Conservation (phyloP, 2,113 vertebrate species). For the Setophaga coronata region DNA sequence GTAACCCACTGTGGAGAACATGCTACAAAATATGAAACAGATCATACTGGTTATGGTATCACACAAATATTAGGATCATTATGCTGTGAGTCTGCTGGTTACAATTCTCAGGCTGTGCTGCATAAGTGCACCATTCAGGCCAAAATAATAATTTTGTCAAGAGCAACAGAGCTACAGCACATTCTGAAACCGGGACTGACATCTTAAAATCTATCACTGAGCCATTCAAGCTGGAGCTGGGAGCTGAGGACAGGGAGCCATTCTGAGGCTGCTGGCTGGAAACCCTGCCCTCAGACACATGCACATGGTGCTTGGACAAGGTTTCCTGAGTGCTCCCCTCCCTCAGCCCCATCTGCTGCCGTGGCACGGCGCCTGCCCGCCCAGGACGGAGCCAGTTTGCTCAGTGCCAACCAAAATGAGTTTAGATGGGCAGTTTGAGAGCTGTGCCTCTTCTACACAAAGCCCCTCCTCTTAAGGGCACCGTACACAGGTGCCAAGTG, state of each 20-base stretch:
- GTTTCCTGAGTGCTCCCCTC: not conserved
- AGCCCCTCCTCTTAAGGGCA: not conserved
- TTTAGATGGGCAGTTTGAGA: not conserved
- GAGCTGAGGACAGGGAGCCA: not conserved
- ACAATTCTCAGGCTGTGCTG: not conserved
- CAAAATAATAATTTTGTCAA: not conserved
- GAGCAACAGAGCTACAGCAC: not conserved
- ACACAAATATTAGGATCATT: not conserved
- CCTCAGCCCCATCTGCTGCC: slow-evolving; percentile 10
- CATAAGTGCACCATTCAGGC: not conserved
- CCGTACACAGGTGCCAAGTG: not conserved
- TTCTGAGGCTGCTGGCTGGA: not conserved
- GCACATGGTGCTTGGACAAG: not conserved
- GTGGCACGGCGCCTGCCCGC: not conserved
- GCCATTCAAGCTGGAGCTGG: not conserved
- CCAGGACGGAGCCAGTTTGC: not conserved
- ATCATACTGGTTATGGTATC: not conserved
- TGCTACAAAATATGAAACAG: not conserved
- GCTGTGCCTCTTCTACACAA: not conserved
- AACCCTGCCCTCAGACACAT: not conserved
- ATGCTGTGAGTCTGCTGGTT: not conserved
- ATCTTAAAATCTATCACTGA: not conserved
- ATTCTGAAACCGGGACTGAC: not conserved
- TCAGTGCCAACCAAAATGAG: slow-evolving; percentile 29
- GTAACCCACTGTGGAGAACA: not conserved